Evolutionary conservation across 2,888 invertebrate genomes (phyloP).

Genomic region (Hemithea aestivaria): DNA sequence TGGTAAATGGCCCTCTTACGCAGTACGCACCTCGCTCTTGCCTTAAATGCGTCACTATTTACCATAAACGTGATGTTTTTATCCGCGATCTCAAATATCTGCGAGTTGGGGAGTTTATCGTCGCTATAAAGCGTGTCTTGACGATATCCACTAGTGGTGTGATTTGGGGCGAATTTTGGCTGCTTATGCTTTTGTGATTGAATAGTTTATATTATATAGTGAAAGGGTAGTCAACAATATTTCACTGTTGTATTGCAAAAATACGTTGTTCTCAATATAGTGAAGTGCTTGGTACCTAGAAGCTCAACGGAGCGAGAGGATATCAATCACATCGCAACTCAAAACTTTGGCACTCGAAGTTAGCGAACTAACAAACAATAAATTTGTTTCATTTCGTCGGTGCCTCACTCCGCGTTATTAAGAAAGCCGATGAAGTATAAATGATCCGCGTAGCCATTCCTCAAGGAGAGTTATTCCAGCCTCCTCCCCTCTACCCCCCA

Average conservation of each 20-base stretch:
- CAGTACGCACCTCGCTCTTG: slow-evolving; percentile 42
- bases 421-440: slow-evolving; percentile 74
- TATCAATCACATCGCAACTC: slow-evolving; percentile 8
- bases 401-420: slow-evolving; percentile 44
- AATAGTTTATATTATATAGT: too few species aligned
- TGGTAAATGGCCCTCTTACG: slow-evolving; percentile 45
- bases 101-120: slow-evolving; percentile 32
- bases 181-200: too few species aligned
- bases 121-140: slow-evolving; percentile 25
- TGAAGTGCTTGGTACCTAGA: too few species aligned
- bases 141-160: slow-evolving; percentile 19
- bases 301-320: too few species aligned
- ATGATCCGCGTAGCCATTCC: slow-evolving; percentile 71
- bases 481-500: slow-evolving; percentile 30
- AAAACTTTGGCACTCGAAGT: slow-evolving; percentile 19
- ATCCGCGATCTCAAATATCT: slow-evolving; percentile 43
- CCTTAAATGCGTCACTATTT: slow-evolving; percentile 51
- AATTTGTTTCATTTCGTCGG: slow-evolving; percentile 22
- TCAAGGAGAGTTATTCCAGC: slow-evolving; percentile 61
- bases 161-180: slow-evolving; percentile 16
- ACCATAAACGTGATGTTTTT: slow-evolving; percentile 53
- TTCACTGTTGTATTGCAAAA: too few species aligned
- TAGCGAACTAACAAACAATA: slow-evolving; percentile 25
- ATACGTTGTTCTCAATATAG: too few species aligned
- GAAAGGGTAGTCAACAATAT: too few species aligned